These are phyloP conservation scores for Holothuria leucospilota DNA, from an alignment of 53 echinoderm and acorn worm genomes.

Conservation along the genomic window DNA sequence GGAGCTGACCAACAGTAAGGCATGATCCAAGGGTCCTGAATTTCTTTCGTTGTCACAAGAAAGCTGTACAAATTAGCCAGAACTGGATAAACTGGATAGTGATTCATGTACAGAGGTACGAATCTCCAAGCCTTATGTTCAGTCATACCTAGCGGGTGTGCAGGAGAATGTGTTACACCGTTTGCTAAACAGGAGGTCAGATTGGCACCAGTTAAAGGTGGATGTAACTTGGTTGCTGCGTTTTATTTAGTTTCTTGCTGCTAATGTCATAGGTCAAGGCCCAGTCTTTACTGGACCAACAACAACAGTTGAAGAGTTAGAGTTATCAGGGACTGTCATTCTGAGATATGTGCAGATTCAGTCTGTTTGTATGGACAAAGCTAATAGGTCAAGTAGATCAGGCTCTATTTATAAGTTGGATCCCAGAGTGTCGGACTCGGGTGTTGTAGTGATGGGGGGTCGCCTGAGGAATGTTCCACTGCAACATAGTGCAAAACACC, in stretches of 20 bases:
- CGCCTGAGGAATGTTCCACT: slow-evolving; percentile 37
- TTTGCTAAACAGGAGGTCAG: slow-evolving; percentile 1
- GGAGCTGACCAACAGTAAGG: slow-evolving; percentile 62
- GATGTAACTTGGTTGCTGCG: slow-evolving; percentile 42
- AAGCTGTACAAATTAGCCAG: slow-evolving; percentile 30
- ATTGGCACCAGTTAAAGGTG: slow-evolving; percentile 31
- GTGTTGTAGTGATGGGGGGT: slow-evolving; percentile 56
- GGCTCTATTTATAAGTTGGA: slow-evolving; percentile 38
- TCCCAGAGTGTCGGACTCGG: slow-evolving; percentile 14
- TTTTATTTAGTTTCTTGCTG: slow-evolving; percentile 3
- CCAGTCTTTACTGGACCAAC: too few species aligned
- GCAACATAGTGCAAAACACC: slow-evolving; percentile 46
- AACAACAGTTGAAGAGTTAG: slow-evolving; percentile 42
- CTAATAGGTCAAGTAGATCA: not conserved
- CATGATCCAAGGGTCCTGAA: slow-evolving; percentile 44
- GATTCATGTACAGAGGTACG: slow-evolving; percentile 33
- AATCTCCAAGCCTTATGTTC: not conserved
- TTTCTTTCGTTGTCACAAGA: slow-evolving; percentile 42
- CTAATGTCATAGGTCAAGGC: not conserved
- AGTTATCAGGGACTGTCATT: slow-evolving; percentile 42
- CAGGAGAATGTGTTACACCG: not conserved
- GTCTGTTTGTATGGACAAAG: not conserved
- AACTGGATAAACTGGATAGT: not conserved
- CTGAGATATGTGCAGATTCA: slow-evolving; percentile 42
- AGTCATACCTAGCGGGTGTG: not conserved